Base-by-base conservation (phyloP, 2,113 vertebrate genomes). In the Podocnemis expansa region DNA sequence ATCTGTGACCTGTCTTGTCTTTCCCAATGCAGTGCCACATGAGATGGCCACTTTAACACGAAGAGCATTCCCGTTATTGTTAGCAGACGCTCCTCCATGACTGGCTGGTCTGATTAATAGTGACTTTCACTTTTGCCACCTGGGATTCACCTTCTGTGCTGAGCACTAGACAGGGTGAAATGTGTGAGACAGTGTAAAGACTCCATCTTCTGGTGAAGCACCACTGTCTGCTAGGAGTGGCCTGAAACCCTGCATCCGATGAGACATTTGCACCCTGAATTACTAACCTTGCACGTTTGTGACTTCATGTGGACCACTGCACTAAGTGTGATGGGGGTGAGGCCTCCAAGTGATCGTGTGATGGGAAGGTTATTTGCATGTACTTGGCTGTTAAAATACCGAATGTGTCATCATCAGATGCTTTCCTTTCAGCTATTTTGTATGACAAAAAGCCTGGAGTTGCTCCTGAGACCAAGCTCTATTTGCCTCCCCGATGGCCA, bases 251-350 rank as follows among this genome's bases (percentile, higher is more conserved):
- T 93, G 41, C 93, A 85, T 91, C 92, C 51, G 82, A 78, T 89
- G 54, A 89, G 90, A 76, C 84, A 45, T 79, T 90, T 92, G 86
- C 3, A 2, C 84, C 93, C 55, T 12, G 2, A 34, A 78, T 80
- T 29, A 97, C 96, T 98, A 97, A 98, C 82, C 91, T 78, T 95
- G 97, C 97, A 97, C 96, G 96, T 75, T 80, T 45, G 1, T 90
- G 52, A 95, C 82, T 60, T 70, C 67, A 81, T 75, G 67, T 5
- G 14, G 10, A 7, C 47, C 80, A 21, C 81, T 2, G 6, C 55
- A 91, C 94, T 96, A 96, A 97, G 91, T 2, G 1, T 27, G 81
- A 88, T 80, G 78, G 78, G 88, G 47, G 88, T 93, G 88, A 96
- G 80, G 84, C 84, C 89, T 89, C 81, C 51, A 51, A 47, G 60